Conservation (phyloP, 2,113 vertebrate genomes). For the Cyanistes caeruleus region DNA sequence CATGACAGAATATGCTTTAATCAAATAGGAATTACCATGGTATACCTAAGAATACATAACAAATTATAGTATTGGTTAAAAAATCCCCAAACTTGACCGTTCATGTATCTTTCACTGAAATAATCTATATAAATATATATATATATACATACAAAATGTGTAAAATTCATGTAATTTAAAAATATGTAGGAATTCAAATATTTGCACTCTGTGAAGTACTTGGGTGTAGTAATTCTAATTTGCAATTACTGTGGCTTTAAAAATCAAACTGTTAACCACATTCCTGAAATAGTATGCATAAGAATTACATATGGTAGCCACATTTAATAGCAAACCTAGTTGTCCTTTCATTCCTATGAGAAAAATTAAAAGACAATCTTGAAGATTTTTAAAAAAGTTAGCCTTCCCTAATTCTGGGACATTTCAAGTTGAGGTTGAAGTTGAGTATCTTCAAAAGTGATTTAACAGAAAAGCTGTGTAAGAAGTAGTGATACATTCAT, state of each 20-base stretch:
- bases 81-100: neutral
- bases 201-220: neutral
- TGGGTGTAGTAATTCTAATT: neutral
- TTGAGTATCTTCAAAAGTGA: neutral
- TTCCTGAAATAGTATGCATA: neutral
- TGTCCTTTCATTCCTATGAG: neutral
- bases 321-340: neutral
- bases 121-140: neutral
- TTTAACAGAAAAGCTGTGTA: constrained; percentile 17
- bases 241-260: neutral
- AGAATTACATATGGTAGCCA: neutral
- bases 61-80: neutral
- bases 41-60: neutral
- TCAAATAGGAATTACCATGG: neutral
- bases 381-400: neutral
- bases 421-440: neutral
- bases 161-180: neutral
- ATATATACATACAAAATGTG: neutral
- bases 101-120: neutral
- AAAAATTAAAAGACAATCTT: neutral
- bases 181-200: neutral
- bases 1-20: neutral
- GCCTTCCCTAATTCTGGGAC: neutral
- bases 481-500: neutral
- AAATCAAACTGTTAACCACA: neutral